Base-by-base conservation (phyloP, 2,113 vertebrate genomes). In the Gorsachius goisagi region DNA sequence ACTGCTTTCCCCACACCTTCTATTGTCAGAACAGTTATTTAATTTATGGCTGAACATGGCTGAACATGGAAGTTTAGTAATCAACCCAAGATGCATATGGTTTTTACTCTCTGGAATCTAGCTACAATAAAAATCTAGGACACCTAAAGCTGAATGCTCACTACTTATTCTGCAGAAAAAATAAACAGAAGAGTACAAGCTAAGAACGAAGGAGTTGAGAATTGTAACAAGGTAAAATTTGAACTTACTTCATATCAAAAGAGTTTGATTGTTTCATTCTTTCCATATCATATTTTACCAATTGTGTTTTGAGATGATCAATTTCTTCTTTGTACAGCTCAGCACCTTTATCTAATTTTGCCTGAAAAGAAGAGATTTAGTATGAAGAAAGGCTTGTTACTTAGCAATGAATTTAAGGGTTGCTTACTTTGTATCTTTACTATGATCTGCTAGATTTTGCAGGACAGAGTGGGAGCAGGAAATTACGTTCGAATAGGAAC, bases 191-290 rank as follows among this genome's bases (percentile, higher is more conserved):
- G 60, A 69, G 13, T 24, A 74, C 30, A 86, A 87, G 17, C 49
- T 33, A 72, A 88, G 56, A 84, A 55, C 6, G 8, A 77, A 69
- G 35, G 9, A 90, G 23, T 4, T 67, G 28, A 66, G 24, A 87
- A 67, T 1, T n/a, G 1, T 53, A 85, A 23, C 6, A 68, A 55
- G 44, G 35, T 71, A 60, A 89, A 93, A 58, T 58, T 15, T 32
- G 47, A 76, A 97, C 99, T 96, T 98, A 99, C 99, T 99, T 96
- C 27, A 96, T 90, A 58, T 99, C 96, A 84, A 98, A 97, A n/a
- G 95, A 56, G 12, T 98, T 98, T 2, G 97, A 97, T 13, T 95
- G 95, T 15, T 98, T 98, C 73, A 95, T 98, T 95, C 98, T 97
- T 93, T 98, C 98, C 97, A 99, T 90, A 76, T 99, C 98, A 90